These are phyloP conservation scores for Acanthosoma haemorrhoidale DNA, from an alignment of 2,888 invertebrate species.

Conservation along the genomic window DNA sequence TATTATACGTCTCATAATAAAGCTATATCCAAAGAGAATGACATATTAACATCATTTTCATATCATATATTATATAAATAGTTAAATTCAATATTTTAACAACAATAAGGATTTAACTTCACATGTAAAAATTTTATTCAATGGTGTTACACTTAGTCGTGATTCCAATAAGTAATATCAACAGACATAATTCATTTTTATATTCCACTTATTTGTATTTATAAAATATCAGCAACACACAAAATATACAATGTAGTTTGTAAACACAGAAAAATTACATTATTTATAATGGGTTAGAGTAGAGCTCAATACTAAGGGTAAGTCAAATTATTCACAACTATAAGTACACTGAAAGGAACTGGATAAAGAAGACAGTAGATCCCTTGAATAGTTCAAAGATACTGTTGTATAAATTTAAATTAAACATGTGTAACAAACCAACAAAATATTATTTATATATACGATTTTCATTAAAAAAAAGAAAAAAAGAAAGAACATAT, in stretches of 20 bases:
- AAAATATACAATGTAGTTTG: background rate
- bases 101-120: background rate
- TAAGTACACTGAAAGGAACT: background rate
- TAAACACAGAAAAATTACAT: background rate
- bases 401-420: background rate
- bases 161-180: no score
- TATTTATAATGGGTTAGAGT: background rate
- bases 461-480: background rate
- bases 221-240: background rate
- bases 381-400: background rate
- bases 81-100: background rate
- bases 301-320: background rate
- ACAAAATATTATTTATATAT: background rate
- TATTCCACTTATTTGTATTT: no score
- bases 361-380: background rate
- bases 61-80: background rate
- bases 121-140: no score
- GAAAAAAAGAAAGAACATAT: background rate
- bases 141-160: no score
- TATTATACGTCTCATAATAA: background rate
- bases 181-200: no score
- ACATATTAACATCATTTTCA: background rate
- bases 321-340: background rate
- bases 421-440: no score
- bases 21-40: background rate